These are phyloP conservation scores for Chlamydotis undulata DNA, from an alignment of 2,113 vertebrate species.

Conservation along the genomic window DNA sequence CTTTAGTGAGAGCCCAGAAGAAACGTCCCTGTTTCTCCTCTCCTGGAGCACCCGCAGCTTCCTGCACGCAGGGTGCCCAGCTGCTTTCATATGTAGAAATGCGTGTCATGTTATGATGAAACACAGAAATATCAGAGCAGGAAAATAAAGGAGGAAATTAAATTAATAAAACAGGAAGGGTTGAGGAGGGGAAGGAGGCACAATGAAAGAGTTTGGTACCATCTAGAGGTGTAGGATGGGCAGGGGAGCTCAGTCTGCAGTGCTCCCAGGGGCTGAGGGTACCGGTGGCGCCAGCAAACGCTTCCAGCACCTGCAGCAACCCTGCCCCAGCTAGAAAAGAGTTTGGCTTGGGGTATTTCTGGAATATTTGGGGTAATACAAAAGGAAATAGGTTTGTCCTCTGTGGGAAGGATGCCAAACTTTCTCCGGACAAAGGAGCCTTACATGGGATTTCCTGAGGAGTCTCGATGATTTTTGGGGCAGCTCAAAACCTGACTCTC, in stretches of 20 bases:
- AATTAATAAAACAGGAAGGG: neutral
- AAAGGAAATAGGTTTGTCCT: neutral
- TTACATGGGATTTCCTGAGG: neutral
- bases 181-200: neutral
- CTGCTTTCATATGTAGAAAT: neutral
- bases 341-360: neutral
- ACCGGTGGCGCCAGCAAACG: neutral
- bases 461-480: neutral
- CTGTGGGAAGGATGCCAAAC: neutral
- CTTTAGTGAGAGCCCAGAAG: neutral
- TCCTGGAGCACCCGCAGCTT: neutral
- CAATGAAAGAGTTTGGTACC: neutral
- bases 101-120: neutral
- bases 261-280: neutral
- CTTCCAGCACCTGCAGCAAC: neutral
- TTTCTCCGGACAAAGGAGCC: neutral
- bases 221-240: neutral
- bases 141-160: neutral
- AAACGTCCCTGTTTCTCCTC: neutral
- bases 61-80: neutral
- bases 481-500: neutral
- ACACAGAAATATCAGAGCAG: neutral
- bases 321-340: neutral
- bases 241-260: fast-evolving
- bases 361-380: neutral